Evolutionary conservation across 2,797 vertebrate species (phyloP).

Genomic region (Geotrypetes seraphini): DNA sequence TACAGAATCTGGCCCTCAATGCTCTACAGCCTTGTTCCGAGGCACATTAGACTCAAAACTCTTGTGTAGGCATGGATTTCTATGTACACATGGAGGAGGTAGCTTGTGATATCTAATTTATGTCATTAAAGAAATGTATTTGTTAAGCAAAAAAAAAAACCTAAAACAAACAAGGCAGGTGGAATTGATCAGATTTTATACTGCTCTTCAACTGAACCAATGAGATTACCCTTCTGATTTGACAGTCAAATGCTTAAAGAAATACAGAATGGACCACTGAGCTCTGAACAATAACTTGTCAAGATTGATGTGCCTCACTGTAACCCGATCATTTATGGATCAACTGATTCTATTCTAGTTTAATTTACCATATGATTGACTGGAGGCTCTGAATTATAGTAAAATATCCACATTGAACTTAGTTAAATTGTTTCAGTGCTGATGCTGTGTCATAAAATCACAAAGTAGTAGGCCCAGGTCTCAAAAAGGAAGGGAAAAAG

Average conservation of each 20-base stretch:
- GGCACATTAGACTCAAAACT: conserved; percentile 3
- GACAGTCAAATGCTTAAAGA: conserved; percentile 39
- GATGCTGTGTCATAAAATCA: conserved; percentile 45
- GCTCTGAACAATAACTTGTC: conserved; percentile 48
- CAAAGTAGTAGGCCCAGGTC: not conserved
- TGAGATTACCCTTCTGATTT: conserved; percentile 40
- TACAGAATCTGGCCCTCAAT: too few species aligned
- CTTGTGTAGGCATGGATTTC: not conserved
- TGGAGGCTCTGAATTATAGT: conserved; percentile 60
- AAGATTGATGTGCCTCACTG: conserved; percentile 45
- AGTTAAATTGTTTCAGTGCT: conserved; percentile 65
- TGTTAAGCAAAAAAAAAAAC: conserved; percentile 29
- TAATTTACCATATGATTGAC: conserved; percentile 80
- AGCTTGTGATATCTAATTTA: conserved; percentile 1
- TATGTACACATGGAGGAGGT: not conserved
- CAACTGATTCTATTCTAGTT: conserved; percentile 73
- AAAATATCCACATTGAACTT: conserved; percentile 53
- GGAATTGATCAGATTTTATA: conserved; percentile 16
- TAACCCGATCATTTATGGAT: conserved; percentile 77
- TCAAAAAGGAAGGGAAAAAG: not conserved
- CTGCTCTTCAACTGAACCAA: conserved; percentile 13
- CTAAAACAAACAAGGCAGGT: conserved; percentile 8
- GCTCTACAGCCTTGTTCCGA: too few species aligned
- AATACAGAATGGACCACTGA: conserved; percentile 30
- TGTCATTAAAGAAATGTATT: conserved; percentile 14